Percentiles rank a stretch among this genome's conserved stretches.
These are phyloP conservation scores for Girardinus metallicus DNA, from an alignment of 2,797 vertebrate genomes.

Conservation along the genomic window DNA sequence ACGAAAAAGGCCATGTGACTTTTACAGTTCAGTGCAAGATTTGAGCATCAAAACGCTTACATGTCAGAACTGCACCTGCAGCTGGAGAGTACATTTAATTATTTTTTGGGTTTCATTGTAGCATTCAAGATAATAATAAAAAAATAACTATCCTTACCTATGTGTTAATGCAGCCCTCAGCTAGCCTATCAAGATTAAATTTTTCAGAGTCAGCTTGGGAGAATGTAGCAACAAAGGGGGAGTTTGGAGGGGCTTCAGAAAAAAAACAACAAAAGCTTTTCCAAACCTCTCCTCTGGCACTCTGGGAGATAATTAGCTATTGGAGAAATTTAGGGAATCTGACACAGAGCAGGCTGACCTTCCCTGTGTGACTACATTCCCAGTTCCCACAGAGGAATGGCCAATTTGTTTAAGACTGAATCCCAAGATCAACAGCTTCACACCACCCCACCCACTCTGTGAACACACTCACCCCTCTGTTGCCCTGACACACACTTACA, in stretches of 20 bases:
- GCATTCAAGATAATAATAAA: slow-evolving; percentile 36
- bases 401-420: slow-evolving; percentile 73
- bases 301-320: slow-evolving; percentile 75
- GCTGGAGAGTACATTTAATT: slow-evolving; percentile 7
- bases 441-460: slow-evolving; percentile 54
- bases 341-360: slow-evolving; percentile 61
- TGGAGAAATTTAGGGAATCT: slow-evolving; percentile 72
- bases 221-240: slow-evolving; percentile 19
- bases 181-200: slow-evolving; percentile 23
- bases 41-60: slow-evolving; percentile 33
- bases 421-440: slow-evolving; percentile 70
- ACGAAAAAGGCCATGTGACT: slow-evolving; percentile 1
- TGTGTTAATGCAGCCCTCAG: not conserved
- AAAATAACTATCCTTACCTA: not conserved
- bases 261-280: slow-evolving; percentile 64
- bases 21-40: slow-evolving; percentile 23
- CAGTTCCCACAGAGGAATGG: slow-evolving; percentile 59
- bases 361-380: slow-evolving; percentile 60
- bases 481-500: slow-evolving; percentile 39
- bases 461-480: slow-evolving; percentile 57
- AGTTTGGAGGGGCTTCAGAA: slow-evolving; percentile 29
- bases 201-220: slow-evolving; percentile 49
- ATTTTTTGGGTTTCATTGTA: slow-evolving; percentile 2
- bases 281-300: slow-evolving; percentile 64
- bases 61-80: slow-evolving; percentile 9